Percentiles rank a stretch among this genome's conserved stretches.
These are phyloP conservation scores for Siderastrea siderea DNA, from an alignment of 92 coral and sea anemone genomes.

Conservation along the genomic window DNA sequence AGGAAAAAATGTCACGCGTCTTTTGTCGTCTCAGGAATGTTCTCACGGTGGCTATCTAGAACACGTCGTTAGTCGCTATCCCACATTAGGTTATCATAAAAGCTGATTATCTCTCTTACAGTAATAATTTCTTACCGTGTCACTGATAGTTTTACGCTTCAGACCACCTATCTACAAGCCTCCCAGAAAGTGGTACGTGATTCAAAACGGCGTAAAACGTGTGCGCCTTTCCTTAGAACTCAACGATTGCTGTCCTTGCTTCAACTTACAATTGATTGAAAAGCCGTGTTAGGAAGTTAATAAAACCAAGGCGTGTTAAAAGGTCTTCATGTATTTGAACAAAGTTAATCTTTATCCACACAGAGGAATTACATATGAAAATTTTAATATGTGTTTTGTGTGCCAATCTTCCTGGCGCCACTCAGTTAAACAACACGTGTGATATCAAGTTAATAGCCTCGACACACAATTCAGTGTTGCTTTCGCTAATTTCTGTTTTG, in stretches of 20 bases:
- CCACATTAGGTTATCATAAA: slow-evolving; percentile 29
- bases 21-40: slow-evolving; percentile 29
- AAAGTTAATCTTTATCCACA: slow-evolving; percentile 27
- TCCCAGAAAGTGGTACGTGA: not conserved
- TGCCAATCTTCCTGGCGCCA: slow-evolving; percentile 1
- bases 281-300: not conserved
- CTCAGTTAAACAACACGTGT: not conserved
- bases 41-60: not conserved
- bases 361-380: slow-evolving; percentile 26
- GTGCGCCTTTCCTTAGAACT: not conserved
- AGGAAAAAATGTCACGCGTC: not conserved
- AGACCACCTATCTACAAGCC: slow-evolving; percentile 16
- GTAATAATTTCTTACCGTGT: slow-evolving; percentile 1
- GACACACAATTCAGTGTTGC: not conserved
- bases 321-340: slow-evolving; percentile 29
- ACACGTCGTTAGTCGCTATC: not conserved
- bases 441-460: not conserved
- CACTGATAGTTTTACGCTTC: not conserved
- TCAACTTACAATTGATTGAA: not conserved
- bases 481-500: not conserved
- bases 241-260: not conserved
- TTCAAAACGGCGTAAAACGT: not conserved
- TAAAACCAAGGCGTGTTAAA: slow-evolving; percentile 8
- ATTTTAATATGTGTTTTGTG: slow-evolving; percentile 32
- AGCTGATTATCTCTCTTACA: slow-evolving; percentile 30